Evolutionary conservation across 2,113 vertebrate species (phyloP).

Genomic region (Dromaius novaehollandiae): DNA sequence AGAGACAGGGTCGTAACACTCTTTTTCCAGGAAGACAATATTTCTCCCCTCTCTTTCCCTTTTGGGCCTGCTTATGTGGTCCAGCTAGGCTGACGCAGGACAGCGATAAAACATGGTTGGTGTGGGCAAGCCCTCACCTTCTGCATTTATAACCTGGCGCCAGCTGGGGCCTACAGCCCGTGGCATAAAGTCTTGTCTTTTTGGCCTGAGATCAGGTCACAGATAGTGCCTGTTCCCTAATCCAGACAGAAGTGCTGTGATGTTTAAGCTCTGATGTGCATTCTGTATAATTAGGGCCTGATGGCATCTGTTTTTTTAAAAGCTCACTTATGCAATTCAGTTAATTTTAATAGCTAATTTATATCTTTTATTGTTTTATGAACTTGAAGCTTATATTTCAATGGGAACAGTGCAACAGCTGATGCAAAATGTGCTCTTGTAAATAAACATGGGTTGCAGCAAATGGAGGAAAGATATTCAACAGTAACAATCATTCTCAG

Average conservation of each 20-base stretch:
- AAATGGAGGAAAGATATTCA: constrained; percentile 35
- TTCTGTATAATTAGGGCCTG: not conserved
- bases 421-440: not conserved
- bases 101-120: not conserved
- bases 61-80: not conserved
- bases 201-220: not conserved
- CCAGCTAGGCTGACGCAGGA: fast-evolving
- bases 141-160: not conserved
- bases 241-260: not conserved
- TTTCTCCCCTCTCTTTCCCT: not conserved
- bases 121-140: not conserved
- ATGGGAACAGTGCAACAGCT: fast-evolving
- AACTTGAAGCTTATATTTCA: constrained; percentile 12
- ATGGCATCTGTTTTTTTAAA: not conserved
- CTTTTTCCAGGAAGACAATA: not conserved
- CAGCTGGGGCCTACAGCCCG: not conserved
- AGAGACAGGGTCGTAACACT: not conserved
- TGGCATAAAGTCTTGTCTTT: not conserved
- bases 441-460: constrained; percentile 21
- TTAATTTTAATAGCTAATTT: constrained; percentile 40
- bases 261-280: fast-evolving
- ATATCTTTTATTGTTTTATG: constrained; percentile 1
- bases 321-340: not conserved
- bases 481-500: constrained; percentile 11
- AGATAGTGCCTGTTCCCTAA: not conserved